phyloP scores from a whole-genome alignment of 2,113 vertebrate genomes.

The Helogale parvula region DNA sequence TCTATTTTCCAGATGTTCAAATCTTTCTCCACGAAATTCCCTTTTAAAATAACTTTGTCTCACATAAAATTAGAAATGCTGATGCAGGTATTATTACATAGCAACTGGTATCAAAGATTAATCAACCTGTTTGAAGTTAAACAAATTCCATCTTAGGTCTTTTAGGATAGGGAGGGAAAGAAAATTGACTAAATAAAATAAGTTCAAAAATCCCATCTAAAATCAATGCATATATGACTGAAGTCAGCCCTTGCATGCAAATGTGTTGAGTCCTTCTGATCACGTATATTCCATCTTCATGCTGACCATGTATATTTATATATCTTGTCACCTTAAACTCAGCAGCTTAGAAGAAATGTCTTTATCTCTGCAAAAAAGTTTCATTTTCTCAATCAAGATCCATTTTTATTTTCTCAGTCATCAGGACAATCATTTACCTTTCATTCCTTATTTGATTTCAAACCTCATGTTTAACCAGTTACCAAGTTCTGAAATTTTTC shows the following conservation, averaged over 20 bases:
- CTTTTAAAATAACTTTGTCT: not conserved
- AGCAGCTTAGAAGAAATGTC: not conserved
- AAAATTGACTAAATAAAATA: not conserved
- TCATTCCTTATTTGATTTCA: not conserved
- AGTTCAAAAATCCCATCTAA: not conserved
- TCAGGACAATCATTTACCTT: not conserved
- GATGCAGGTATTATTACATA: not conserved
- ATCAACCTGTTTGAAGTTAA: not conserved
- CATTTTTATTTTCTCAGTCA: not conserved
- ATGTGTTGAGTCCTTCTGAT: not conserved
- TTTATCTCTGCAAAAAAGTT: not conserved
- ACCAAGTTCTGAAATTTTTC: not conserved
- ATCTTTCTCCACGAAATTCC: not conserved
- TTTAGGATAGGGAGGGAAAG: not conserved
- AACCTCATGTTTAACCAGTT: not conserved
- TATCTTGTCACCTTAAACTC: not conserved
- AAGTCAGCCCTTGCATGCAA: not conserved
- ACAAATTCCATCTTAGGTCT: not conserved
- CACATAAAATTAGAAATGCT: not conserved
- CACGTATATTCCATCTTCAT: not conserved
- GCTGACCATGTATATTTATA: too few species aligned
- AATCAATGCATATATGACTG: not conserved
- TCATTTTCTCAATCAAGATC: constrained; percentile 4
- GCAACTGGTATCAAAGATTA: not conserved
- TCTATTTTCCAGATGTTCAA: constrained; percentile 32